Evolutionary conservation across 2,113 vertebrate genomes (phyloP).

Genomic region (Alligator mississippiensis): DNA sequence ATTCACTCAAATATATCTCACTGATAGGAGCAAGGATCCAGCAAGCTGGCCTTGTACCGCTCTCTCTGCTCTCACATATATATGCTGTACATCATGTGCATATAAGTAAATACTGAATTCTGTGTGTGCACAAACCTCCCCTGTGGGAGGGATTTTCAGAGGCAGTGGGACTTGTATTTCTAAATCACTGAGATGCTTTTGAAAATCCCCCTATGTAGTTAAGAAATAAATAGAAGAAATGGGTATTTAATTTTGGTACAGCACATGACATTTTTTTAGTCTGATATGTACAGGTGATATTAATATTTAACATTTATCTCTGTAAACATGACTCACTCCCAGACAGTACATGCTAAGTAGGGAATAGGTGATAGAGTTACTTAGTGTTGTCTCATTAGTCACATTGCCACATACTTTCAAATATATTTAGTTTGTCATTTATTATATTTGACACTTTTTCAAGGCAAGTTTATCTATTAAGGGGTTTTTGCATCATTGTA

Average conservation of each 20-base stretch:
- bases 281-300: neutral
- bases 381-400: slow-evolving; percentile 41
- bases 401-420: slow-evolving; percentile 5
- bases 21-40: neutral
- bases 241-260: neutral
- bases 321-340: slow-evolving; percentile 19
- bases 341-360: slow-evolving; percentile 33
- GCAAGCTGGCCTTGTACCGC: neutral
- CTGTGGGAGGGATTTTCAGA: neutral
- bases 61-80: no score
- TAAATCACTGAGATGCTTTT: neutral
- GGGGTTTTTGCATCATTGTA: neutral
- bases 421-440: neutral
- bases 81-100: rapidly evolving
- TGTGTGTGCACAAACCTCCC: neutral
- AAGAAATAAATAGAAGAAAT: neutral
- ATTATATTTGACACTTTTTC: neutral
- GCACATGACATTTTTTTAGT: neutral
- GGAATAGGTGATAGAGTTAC: slow-evolving; percentile 9
- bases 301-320: neutral
- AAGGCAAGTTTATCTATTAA: neutral
- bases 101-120: neutral
- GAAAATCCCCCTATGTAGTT: neutral
- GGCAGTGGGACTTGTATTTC: neutral
- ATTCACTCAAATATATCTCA: neutral